Conservation (phyloP, 2,113 vertebrate species). For the Prietella phreatophila region DNA sequence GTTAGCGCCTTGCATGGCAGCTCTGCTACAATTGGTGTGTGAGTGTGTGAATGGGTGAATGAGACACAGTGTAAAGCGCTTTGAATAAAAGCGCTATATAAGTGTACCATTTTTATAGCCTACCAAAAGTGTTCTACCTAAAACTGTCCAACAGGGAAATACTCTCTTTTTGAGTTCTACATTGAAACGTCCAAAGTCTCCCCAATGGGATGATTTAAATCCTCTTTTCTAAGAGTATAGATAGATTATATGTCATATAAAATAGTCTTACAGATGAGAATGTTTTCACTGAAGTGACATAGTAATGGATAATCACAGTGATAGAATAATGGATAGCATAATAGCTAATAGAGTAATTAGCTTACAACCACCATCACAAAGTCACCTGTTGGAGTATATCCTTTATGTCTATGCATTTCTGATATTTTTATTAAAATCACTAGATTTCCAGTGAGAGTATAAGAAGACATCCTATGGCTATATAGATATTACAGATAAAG, state of each 20-base stretch:
- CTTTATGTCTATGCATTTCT: background rate
- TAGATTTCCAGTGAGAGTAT: background rate
- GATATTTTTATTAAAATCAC: background rate
- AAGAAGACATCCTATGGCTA: background rate
- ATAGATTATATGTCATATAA: background rate
- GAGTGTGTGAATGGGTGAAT: too few species aligned
- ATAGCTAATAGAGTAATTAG: background rate
- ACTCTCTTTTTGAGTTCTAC: background rate
- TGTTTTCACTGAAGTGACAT: background rate
- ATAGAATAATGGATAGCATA: background rate
- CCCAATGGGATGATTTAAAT: background rate
- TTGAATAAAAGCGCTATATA: too few species aligned
- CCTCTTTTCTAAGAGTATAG: background rate
- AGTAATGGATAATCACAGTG: too few species aligned
- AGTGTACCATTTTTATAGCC: background rate
- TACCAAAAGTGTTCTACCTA: background rate
- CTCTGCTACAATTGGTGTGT: too few species aligned
- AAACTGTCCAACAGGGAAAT: background rate
- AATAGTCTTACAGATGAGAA: background rate
- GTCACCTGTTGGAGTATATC: background rate
- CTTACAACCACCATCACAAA: background rate
- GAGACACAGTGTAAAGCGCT: too few species aligned
- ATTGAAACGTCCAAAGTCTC: background rate
- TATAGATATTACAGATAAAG: background rate
- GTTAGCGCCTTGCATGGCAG: too few species aligned